These are phyloP conservation scores for Spilarctia lutea DNA, from an alignment of 2,888 invertebrate species.

Conservation along the genomic window DNA sequence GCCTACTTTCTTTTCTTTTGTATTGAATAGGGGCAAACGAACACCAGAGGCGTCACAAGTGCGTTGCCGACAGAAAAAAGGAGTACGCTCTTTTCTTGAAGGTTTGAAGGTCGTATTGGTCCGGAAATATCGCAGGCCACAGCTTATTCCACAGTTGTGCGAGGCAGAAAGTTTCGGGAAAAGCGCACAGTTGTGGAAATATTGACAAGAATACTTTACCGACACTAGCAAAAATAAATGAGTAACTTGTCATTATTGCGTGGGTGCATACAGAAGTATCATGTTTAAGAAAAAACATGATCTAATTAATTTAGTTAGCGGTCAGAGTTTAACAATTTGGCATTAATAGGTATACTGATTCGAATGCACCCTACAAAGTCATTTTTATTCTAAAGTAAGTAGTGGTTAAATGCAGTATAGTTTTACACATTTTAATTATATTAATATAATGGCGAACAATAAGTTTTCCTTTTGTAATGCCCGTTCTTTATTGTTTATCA, in stretches of 20 bases:
- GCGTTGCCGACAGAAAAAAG: too few species aligned
- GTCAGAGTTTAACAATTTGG: neutral
- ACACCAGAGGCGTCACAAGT: too few species aligned
- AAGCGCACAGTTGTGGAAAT: too few species aligned
- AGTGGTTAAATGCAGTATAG: neutral
- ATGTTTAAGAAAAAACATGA: neutral
- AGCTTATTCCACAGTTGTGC: too few species aligned
- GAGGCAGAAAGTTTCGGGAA: too few species aligned
- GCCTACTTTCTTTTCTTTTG: too few species aligned
- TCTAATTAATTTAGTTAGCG: neutral
- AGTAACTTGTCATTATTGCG: neutral
- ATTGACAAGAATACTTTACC: neutral
- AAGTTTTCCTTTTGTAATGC: neutral
- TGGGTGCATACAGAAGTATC: neutral
- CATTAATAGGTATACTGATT: neutral
- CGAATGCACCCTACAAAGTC: neutral
- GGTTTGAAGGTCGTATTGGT: too few species aligned
- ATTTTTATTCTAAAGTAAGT: neutral
- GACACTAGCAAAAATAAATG: slow-evolving; percentile 5
- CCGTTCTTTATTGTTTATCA: neutral
- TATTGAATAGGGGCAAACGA: too few species aligned
- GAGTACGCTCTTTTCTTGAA: too few species aligned
- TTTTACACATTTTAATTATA: too few species aligned
- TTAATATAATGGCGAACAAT: too few species aligned
- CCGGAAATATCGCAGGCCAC: too few species aligned